Base-by-base conservation (phyloP, 1,140 invertebrate genomes). In the Ctenoplectra terminalis region DNA sequence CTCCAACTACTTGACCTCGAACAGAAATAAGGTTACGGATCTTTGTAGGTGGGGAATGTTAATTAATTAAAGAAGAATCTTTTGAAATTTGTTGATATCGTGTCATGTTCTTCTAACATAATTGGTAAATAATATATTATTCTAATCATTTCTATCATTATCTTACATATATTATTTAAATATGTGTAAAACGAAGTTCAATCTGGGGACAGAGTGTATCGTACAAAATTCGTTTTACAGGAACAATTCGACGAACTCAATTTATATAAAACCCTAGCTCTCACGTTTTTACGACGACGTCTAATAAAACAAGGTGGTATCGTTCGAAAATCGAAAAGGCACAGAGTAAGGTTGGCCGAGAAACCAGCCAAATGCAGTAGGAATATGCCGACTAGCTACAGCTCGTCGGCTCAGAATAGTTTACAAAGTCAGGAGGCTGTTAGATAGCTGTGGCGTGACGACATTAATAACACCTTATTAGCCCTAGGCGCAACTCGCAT, bases 401-500 rank as follows among this genome's bases (percentile, higher is more conserved):
- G 69, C 40, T 56, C 63, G 70, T 26, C 71, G 81, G 74, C 66
- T 58, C 75, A 80, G 88, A 88, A 89, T 89, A 89, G 88, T 89
- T 89, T n/a, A 75, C 79, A 75, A 89, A 89, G 87, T 89, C 89
- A 83, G 83, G 74, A 83, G 54, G 83, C 66, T 89, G 85, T 86
- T 85, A 82, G 87, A 87, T 86, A 79, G 64, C 83, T 83, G 82
- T 83, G 85, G 85, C 85, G 83, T 89, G 85, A 87, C 77, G 87
- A 87, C 85, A 89, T 89, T 89, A 89, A 89, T 89, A 89, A 89
- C 85, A 89, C 83, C 88, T 89, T 89, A 89, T 89, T 89, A 89
- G 85, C 87, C 81, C 61, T 83, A 79, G 85, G 81, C 83, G 61
- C 67, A 86, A 58, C 77, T 83, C 83, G 81, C 84, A 88, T 86